phyloP scores from a whole-genome alignment of 92 coral and sea anemone genomes.

The Porites cylindrica region DNA sequence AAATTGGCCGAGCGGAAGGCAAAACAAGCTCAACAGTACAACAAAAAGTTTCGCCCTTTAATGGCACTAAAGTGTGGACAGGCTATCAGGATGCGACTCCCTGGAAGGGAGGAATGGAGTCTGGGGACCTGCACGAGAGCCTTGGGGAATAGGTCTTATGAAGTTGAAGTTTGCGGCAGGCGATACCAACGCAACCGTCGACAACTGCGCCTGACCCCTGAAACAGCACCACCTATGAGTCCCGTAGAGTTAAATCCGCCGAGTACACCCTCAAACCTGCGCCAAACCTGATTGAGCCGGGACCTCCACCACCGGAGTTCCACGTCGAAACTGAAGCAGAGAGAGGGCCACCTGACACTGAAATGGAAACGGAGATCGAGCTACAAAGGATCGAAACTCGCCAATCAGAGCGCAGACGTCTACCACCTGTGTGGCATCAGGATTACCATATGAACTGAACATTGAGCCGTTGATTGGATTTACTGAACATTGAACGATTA shows the following conservation, averaged over 20 bases:
- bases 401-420: slow-evolving; percentile 3
- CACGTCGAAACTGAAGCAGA: background rate
- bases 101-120: slow-evolving; percentile 38
- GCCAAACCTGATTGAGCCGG: background rate
- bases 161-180: slow-evolving; percentile 41
- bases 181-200: slow-evolving; percentile 44
- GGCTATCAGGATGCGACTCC: slow-evolving; percentile 46
- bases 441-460: slow-evolving; percentile 26
- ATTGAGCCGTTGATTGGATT: background rate
- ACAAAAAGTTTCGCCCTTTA: slow-evolving; percentile 23
- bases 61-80: slow-evolving; percentile 16
- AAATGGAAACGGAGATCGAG: background rate
- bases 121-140: slow-evolving; percentile 43
- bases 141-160: slow-evolving; percentile 37
- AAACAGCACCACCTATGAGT: slow-evolving; percentile 14
- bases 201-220: slow-evolving; percentile 32
- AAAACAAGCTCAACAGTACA: slow-evolving; percentile 31
- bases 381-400: background rate
- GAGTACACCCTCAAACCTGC: background rate
- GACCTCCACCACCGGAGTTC: background rate
- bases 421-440: slow-evolving; percentile 20
- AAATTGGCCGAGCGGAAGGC: slow-evolving; percentile 19
- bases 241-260: background rate
- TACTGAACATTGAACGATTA: slow-evolving; percentile 8
- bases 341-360: background rate